Evolutionary conservation across 1,140 invertebrate species (phyloP).

Genomic region (Hylyphantes graminicola): DNA sequence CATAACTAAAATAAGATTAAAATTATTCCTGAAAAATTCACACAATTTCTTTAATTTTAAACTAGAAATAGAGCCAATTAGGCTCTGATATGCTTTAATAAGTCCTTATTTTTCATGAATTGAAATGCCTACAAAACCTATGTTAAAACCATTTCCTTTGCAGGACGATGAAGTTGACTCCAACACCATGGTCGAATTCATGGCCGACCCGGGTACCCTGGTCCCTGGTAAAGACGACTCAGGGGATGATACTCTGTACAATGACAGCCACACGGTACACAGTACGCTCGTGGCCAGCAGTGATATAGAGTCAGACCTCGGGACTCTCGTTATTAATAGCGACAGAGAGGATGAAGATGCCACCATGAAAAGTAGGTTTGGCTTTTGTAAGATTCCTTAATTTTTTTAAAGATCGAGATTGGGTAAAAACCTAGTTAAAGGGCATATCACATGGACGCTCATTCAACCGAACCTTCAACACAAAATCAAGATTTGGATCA

Average conservation of each 20-base stretch:
- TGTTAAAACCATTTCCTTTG: background rate
- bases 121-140: background rate
- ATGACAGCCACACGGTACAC: constrained; percentile 50
- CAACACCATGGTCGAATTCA: constrained; percentile 58
- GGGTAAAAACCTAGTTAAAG: too few species aligned
- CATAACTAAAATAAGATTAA: too few species aligned
- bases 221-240: constrained; percentile 57
- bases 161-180: constrained; percentile 62
- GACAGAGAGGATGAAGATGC: constrained; percentile 63
- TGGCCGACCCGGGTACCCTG: constrained; percentile 55
- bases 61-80: too few species aligned
- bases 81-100: too few species aligned
- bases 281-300: constrained; percentile 53
- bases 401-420: too few species aligned
- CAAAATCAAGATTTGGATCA: too few species aligned
- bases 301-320: constrained; percentile 65
- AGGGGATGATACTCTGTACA: constrained; percentile 18
- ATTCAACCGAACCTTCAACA: too few species aligned
- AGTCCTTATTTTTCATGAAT: too few species aligned
- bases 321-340: constrained; percentile 64
- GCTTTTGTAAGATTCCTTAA: background rate
- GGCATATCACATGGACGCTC: too few species aligned
- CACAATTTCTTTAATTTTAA: too few species aligned
- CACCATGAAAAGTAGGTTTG: constrained; percentile 60
- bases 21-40: too few species aligned